phyloP scores from a whole-genome alignment of 2,888 invertebrate genomes.

The Himalopsyche japonica region DNA sequence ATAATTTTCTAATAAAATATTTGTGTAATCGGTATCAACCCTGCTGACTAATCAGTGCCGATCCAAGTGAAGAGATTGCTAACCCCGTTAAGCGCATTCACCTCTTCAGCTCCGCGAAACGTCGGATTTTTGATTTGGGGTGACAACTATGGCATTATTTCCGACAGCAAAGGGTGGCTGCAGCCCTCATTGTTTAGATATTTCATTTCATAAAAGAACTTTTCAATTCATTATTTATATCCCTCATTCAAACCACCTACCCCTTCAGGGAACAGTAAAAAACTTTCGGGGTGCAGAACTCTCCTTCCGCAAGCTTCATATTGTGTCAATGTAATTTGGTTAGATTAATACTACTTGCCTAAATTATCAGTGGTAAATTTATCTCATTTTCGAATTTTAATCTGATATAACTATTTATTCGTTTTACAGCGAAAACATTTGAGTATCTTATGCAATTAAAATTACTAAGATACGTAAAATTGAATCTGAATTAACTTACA shows the following conservation, averaged over 20 bases:
- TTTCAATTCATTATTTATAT: conserved; percentile 41
- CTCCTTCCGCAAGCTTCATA: not conserved
- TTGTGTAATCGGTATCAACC: not conserved
- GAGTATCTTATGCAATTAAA: too few relatives aligned
- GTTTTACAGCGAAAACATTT: too few relatives aligned
- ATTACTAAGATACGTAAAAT: too few relatives aligned
- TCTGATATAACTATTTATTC: too few relatives aligned
- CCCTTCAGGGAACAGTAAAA: conserved; percentile 36
- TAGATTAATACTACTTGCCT: too few relatives aligned
- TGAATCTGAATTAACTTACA: too few relatives aligned
- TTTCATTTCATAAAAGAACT: conserved; percentile 31
- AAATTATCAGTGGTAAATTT: too few relatives aligned
- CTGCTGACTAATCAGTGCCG: not conserved
- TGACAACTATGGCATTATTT: conserved; percentile 39
- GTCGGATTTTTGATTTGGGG: conserved; percentile 34
- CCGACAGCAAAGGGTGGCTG: conserved; percentile 33
- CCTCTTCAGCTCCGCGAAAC: conserved; percentile 18
- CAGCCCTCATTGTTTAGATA: conserved; percentile 36
- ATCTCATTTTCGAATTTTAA: too few relatives aligned
- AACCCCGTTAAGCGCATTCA: conserved; percentile 20
- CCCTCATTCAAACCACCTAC: conserved; percentile 38
- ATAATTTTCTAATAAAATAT: too few relatives aligned
- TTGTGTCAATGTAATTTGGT: too few relatives aligned
- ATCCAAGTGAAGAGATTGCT: conserved; percentile 27
- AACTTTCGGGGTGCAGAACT: conserved; percentile 15